Base-by-base conservation (phyloP, 2,888 invertebrate species). In the Lypha dubia region DNA sequence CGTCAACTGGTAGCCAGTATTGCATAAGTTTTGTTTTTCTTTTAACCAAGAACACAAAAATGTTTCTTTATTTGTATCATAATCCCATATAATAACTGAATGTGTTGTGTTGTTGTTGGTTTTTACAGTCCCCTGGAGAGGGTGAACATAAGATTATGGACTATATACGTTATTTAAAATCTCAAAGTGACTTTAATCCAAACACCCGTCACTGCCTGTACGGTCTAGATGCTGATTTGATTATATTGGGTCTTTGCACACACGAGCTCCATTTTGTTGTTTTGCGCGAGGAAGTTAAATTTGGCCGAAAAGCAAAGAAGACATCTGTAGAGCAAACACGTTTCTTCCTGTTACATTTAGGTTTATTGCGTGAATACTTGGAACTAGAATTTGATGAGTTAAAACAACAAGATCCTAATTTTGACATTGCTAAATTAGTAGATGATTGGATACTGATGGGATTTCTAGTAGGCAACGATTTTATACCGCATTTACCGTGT, bases 111-210 rank as follows among this genome's bases (percentile, higher is more conserved):
- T 53, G 17, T 15, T 24, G 28, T 51, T 60, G 3, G 17, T 41
- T 86, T 86, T 91, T 89, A 76, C 87, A 96, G 96, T 96, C 97
- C 1, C 98, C 99, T 1, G 99, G 99, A 0, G 99, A 99, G 93
- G 99, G 98, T 0, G 98, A 99, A 92, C 98, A 98, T 91, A 99
- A 99, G 93, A 98, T 99, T 85, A 99, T 99, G 99, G 99, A 99
- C 92, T 99, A 98, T 90, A 99, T 99, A 87, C 94, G 99, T 3
- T 96, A 95, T 93, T 94, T 97, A 89, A 96, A 97, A 88, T 94
- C 97, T 0, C 95, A 96, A 90, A 95, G 96, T 0, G 95, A 95
- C 83, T 98, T 98, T 90, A 95, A 99, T 91, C 95, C 96, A 0
- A 96, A 98, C 91, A 98, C 98, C 0, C 93, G 98, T 20, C 99